Base-by-base conservation (phyloP, 2,888 invertebrate species). In the Candidula unifasciata region DNA sequence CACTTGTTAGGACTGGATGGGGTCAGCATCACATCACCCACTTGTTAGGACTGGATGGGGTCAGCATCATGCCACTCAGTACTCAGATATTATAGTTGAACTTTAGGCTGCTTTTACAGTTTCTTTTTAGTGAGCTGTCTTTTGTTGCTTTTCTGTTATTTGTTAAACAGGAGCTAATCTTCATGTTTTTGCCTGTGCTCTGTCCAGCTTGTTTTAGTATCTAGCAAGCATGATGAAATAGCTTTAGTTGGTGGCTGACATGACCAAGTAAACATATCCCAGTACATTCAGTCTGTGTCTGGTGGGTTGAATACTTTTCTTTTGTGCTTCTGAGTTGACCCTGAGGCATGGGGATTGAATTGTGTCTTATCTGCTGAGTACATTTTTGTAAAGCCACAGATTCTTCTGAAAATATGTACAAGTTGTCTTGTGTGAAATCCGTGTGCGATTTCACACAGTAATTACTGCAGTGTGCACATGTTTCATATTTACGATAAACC, bases 301-400 rank as follows among this genome's bases (percentile, higher is more conserved):
- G 30, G 44, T 66, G 44, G 18, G 13, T 30, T 30, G 35, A 33
- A 68, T 68, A 52, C 68, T 44, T 66, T 27, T 79, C 35, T 6
- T 64, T 27, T 79, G 66, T 79, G 13, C 37, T 68, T 44, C 79
- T 79, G 27, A 79, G 16, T 52, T 68, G 52, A 79, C 66, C 54
- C 74, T 30, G 74, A 24, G 30, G 30, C 74, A 54, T n/a, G 27
- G 13, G 27, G 8, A 30, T 78, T 33, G 37, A 44, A 44, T n/a
- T 2, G n/a, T 64, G 64, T 37, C 77, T 60, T 60, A 37, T 37
- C 77, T 78, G 77, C 64, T 78, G 13, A 60, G 24, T 27, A 27
- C 0, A n/a, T 52, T n/a, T 27, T 74, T 54, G 21, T 44, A 52
- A 44, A 44, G 44, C 44, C 44, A 44, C 13, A 44, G 44, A 13